Base-by-base conservation (phyloP, 2,113 vertebrate genomes). In the Thunnus maccoyii region DNA sequence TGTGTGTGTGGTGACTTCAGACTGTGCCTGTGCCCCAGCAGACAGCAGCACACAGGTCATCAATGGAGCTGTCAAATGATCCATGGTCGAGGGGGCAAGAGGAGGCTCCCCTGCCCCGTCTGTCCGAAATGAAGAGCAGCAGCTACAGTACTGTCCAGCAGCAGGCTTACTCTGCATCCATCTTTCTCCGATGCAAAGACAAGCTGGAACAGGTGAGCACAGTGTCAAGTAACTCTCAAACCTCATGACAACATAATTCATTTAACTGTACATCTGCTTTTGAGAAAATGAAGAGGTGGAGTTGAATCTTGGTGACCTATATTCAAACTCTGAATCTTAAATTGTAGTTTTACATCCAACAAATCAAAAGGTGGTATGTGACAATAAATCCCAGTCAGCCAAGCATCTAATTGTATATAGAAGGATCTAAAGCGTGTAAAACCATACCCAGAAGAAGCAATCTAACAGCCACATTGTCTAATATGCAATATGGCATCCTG, bases 111-210 rank as follows among this genome's bases (percentile, higher is more conserved):
- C 73, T 76, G 50, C 25, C 80, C 27, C 72, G 51, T 63, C 50
- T 78, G 82, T 84, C 95, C 92, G 93, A 95, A 85, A 86, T 93
- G 90, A 96, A 91, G 83, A 91, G 93, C 86, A 95, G 93, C 95
- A 95, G 96, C 93, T 96, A 94, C 96, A 96, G 95, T 84, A 48
- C 92, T 56, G 92, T 96, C 94, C 97, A 96, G 83, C 96, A 97
- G 94, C 95, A 96, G 92, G 95, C 95, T 90, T 97, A 97, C 94
- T 96, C 96, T 78, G 95, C 94, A 87, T 96, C 91, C 86, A 95
- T 97, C 93, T 96, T 95, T 93, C 94, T 96, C 68, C 93, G 89
- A 62, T 95, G 93, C 85, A 97, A 95, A 93, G 95, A 97, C 74
- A 96, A 95, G 84, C 88, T 95, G 76, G 96, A 97, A 79, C 94